Evolutionary conservation across 2,888 invertebrate species (phyloP), one percentile per base, ranked within the genome.

Genomic region (Limenitis camilla): DNA sequence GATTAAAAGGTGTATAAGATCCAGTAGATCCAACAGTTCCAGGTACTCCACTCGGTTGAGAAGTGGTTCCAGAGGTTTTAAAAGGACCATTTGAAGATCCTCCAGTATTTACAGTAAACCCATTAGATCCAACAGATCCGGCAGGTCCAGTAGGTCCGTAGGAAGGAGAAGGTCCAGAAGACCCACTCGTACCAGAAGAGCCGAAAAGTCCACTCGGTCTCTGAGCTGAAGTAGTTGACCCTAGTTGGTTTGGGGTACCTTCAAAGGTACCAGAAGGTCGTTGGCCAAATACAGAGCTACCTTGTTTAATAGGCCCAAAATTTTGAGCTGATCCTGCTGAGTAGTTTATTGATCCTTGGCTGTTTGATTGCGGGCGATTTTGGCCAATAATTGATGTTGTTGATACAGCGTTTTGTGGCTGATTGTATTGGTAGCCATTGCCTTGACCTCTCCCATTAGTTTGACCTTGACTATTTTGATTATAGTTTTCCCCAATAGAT

Each of bases 371-470:
- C 10, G 53, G 53, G 10, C 30, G 43, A 5, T 38, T 49, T 29
- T 53, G 49, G 31, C 29, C 38, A 31, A 42, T 36, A 11, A 31
- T 42, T 29, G 42, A 35, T 9, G 49, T 8, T n/a, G 40, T 33
- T 4, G 44, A 33, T 19, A 49, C 41, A 30, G 44, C 6, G 30
- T 38, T 49, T 38, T 53, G 49, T 6, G 60, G 55, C 52, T 56
- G 55, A 27, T 53, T 48, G 29, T 59, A 60, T 8, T 53, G 48
- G n/a, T 60, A 59, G 19, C 60, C 60, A 6, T 29, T 43, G 7
- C 44, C 40, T 46, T 49, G 46, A 10, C 31, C 35, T 44, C 36
- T 29, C 28, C 39, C 39, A 39, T 41, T 30, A 19, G 27, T 33
- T 5, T 11, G 32, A n/a, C 32, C 36, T 40, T 49, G 48, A 7